Percentiles rank a stretch among this genome's conserved stretches.
Conservation (phyloP, 1,140 invertebrate species). For the Physella acuta region DNA sequence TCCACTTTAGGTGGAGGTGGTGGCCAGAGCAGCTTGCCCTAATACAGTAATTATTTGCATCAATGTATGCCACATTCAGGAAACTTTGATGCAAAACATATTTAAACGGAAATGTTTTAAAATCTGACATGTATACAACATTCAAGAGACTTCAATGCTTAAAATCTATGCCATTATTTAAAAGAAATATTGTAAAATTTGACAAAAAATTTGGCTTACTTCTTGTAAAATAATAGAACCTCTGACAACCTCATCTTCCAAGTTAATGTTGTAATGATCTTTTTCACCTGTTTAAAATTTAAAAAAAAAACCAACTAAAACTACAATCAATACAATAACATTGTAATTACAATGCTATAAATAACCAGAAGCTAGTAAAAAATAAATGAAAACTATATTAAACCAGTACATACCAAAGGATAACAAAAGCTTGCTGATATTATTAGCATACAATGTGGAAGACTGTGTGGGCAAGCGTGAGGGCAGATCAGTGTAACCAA, state of each 20-base stretch:
- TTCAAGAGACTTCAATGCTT: too few relatives aligned
- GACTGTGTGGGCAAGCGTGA: constrained; percentile 83
- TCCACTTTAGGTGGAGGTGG: constrained; percentile 64
- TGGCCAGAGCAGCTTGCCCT: constrained; percentile 79
- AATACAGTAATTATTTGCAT: too few relatives aligned
- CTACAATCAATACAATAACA: neutral
- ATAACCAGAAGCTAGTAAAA: too few relatives aligned
- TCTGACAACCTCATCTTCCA: constrained; percentile 83
- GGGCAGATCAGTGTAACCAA: constrained; percentile 84
- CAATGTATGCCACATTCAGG: too few relatives aligned
- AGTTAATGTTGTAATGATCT: constrained; percentile 77
- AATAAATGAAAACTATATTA: neutral
- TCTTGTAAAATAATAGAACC: constrained; percentile 78
- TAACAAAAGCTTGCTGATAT: constrained; percentile 83
- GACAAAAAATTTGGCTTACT: constrained; percentile 37
- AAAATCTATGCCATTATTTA: neutral
- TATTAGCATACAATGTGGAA: constrained; percentile 85
- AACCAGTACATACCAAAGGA: constrained; percentile 68
- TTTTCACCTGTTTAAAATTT: constrained; percentile 63
- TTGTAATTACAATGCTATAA: neutral
- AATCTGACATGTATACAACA: too few relatives aligned
- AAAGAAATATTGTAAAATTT: neutral
- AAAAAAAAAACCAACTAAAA: constrained; percentile 1
- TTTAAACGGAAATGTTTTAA: too few relatives aligned
- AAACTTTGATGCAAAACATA: too few relatives aligned